These are phyloP conservation scores for Oxygymnocypris stewartii DNA, from an alignment of 2,113 vertebrate genomes.

Conservation along the genomic window DNA sequence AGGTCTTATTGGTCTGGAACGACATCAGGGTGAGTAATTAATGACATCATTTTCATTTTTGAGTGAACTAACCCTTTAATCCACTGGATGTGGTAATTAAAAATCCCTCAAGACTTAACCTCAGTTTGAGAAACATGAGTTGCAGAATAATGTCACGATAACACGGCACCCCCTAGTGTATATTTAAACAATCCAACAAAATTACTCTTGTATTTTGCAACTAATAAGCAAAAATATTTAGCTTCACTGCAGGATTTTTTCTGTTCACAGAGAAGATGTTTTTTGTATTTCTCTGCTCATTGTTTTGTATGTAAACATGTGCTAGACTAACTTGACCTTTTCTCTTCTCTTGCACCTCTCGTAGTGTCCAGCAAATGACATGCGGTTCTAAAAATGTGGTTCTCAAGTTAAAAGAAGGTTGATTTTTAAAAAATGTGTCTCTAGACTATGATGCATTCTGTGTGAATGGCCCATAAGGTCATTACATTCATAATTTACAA, in stretches of 20 bases:
- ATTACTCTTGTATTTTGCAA: background rate
- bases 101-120: background rate
- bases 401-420: too few species aligned
- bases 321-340: background rate
- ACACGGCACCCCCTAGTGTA: background rate
- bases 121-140: background rate
- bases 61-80: background rate
- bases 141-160: background rate
- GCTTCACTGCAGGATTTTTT: background rate
- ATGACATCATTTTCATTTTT: too few species aligned
- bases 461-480: background rate
- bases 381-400: background rate
- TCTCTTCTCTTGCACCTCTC: background rate
- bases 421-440: background rate
- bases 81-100: background rate
- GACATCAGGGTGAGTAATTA: too few species aligned
- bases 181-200: background rate
- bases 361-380: background rate
- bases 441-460: background rate
- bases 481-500: conserved; percentile 3
- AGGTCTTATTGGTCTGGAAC: too few species aligned
- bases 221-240: background rate
- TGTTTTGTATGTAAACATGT: background rate
- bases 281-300: background rate
- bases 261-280: background rate